Percentiles rank a stretch among this genome's conserved stretches.
phyloP scores from a whole-genome alignment of 2,888 invertebrate species.

The Hirtodrosophila trivittata region DNA sequence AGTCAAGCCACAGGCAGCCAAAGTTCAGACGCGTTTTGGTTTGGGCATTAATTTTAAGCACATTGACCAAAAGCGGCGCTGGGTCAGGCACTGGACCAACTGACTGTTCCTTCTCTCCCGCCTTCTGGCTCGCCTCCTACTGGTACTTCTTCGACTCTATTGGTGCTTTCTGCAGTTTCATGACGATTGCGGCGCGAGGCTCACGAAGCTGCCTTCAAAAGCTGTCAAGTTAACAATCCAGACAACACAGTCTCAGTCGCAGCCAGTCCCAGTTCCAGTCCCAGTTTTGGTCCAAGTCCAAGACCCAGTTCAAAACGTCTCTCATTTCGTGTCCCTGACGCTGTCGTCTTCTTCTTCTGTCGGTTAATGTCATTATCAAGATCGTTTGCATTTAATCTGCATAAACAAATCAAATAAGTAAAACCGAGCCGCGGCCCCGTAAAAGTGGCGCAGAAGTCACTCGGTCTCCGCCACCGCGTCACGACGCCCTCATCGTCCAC shows the following conservation, averaged over 20 bases:
- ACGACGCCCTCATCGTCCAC: slow-evolving; percentile 44
- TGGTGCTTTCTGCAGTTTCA: slow-evolving; percentile 28
- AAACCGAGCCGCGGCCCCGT: slow-evolving; percentile 51
- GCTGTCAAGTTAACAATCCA: slow-evolving; percentile 82
- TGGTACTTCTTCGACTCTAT: slow-evolving; percentile 20
- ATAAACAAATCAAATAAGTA: slow-evolving; percentile 81
- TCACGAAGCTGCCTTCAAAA: slow-evolving; percentile 77
- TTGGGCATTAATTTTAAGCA: slow-evolving; percentile 71
- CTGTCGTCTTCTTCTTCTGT: slow-evolving; percentile 73
- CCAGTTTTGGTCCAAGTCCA: slow-evolving; percentile 20
- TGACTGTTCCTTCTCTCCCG: slow-evolving; percentile 2
- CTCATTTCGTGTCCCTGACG: slow-evolving; percentile 53
- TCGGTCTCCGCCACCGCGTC: slow-evolving; percentile 40
- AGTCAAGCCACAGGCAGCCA: slow-evolving; percentile 41
- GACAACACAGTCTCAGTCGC: slow-evolving; percentile 56
- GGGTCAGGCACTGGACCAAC: slow-evolving; percentile 53
- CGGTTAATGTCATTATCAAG: slow-evolving; percentile 83
- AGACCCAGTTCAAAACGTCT: slow-evolving; percentile 50
- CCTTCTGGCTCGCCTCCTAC: neutral
- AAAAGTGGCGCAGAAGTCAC: slow-evolving; percentile 75
- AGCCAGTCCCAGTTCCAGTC: slow-evolving; percentile 23
- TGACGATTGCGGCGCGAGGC: slow-evolving; percentile 63
- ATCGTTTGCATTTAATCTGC: slow-evolving; percentile 82
- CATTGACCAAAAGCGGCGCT: slow-evolving; percentile 70
- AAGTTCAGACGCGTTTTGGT: slow-evolving; percentile 65